phyloP scores from a whole-genome alignment of 2,113 vertebrate genomes.

The Gyps fulvus region DNA sequence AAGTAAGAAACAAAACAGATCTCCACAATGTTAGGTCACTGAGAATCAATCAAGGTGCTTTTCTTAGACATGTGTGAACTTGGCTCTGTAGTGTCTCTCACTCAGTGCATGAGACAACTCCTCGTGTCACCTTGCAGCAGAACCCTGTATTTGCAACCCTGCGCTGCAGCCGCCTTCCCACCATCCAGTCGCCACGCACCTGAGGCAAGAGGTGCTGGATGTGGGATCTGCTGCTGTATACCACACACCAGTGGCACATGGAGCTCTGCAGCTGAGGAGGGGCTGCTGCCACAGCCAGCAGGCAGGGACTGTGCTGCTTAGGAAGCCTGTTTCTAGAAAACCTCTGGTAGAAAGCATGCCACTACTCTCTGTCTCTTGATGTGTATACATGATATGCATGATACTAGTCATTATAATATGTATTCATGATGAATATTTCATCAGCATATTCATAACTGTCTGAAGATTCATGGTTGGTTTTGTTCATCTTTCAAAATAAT shows the following conservation, averaged over 20 bases:
- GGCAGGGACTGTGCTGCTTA: neutral
- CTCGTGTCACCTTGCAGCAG: neutral
- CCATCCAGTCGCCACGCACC: accelerated
- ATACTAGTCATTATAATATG: neutral
- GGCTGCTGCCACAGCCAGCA: neutral
- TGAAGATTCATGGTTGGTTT: neutral
- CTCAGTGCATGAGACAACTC: neutral
- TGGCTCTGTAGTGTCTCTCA: neutral
- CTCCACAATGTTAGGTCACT: neutral
- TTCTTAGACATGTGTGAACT: neutral
- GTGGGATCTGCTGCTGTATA: neutral
- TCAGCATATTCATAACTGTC: neutral
- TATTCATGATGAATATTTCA: neutral
- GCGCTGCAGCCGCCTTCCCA: neutral
- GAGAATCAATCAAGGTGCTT: neutral
- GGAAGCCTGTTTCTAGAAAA: neutral
- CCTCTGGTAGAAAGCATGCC: neutral
- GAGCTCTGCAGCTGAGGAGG: neutral
- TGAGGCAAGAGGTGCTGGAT: no score
- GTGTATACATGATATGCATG: neutral
- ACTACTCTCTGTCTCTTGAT: neutral
- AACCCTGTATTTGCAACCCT: neutral
- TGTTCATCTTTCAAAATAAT: neutral
- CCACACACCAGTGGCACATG: accelerated
- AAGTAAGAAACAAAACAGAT: neutral